These are phyloP conservation scores for Palloptera scutellata DNA, from an alignment of 2,888 invertebrate species.

Conservation along the genomic window DNA sequence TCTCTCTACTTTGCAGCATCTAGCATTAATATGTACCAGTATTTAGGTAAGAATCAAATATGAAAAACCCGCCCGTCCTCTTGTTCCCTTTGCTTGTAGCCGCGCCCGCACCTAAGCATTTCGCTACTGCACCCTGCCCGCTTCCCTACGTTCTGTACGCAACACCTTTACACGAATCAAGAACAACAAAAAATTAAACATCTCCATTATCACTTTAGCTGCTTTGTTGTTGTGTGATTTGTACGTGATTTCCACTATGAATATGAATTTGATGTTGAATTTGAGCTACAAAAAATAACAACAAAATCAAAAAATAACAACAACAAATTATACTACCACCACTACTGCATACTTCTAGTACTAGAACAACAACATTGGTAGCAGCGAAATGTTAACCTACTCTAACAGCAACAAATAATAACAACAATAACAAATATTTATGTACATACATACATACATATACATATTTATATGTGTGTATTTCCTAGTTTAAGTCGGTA, in stretches of 20 bases:
- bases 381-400: slow-evolving; percentile 41
- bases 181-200: slow-evolving; percentile 37
- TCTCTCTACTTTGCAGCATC: slow-evolving; percentile 7
- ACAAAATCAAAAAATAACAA: slow-evolving; percentile 33
- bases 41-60: no score
- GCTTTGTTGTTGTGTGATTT: slow-evolving; percentile 41
- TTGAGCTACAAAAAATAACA: slow-evolving; percentile 41
- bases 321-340: slow-evolving; percentile 30
- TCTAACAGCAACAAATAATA: slow-evolving; percentile 40
- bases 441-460: neutral
- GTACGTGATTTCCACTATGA: slow-evolving; percentile 59
- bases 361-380: slow-evolving; percentile 34
- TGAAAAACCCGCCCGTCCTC: neutral
- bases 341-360: slow-evolving; percentile 30
- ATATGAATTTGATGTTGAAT: slow-evolving; percentile 54
- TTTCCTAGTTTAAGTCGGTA: slow-evolving; percentile 17
- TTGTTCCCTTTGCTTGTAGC: slow-evolving; percentile 34
- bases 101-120: slow-evolving; percentile 38
- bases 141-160: slow-evolving; percentile 6
- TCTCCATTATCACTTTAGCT: slow-evolving; percentile 51
- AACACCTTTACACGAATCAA: slow-evolving; percentile 12
- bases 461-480: slow-evolving; percentile 26
- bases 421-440: slow-evolving; percentile 24
- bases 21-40: neutral
- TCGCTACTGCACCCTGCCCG: neutral